These are phyloP conservation scores for Drosophila acutilabella DNA, from an alignment of 2,888 invertebrate species.

Conservation along the genomic window DNA sequence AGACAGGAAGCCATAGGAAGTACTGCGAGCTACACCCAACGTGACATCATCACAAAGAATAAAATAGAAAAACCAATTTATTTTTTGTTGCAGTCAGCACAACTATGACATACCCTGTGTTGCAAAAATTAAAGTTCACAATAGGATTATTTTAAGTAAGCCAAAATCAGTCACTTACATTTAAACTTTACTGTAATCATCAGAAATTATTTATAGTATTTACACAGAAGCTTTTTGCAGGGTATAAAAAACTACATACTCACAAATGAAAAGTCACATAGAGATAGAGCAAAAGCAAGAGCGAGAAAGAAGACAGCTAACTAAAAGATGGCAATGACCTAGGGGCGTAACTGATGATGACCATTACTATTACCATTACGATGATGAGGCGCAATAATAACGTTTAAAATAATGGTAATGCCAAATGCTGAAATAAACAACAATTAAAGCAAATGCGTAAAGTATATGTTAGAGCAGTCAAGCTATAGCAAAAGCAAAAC, in stretches of 20 bases:
- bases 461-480: constrained; percentile 29
- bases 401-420: constrained; percentile 66
- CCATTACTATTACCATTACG: constrained; percentile 43
- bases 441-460: constrained; percentile 77
- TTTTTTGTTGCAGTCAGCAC: no score
- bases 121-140: no score
- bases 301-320: constrained; percentile 3
- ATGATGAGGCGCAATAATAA: constrained; percentile 55
- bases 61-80: constrained; percentile 13
- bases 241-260: constrained; percentile 21
- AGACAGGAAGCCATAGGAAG: constrained; percentile 64
- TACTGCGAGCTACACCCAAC: constrained; percentile 49
- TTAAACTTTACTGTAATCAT: no score
- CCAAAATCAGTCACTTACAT: no score
- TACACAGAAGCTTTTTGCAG: constrained; percentile 1
- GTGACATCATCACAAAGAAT: constrained; percentile 56
- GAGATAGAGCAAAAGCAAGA: constrained; percentile 11
- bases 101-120: constrained; percentile 22
- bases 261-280: constrained; percentile 10
- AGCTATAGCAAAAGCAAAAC: constrained; percentile 16
- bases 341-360: constrained; percentile 63
- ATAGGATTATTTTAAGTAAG: no score
- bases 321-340: constrained; percentile 64
- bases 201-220: no score
- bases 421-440: constrained; percentile 68